Conservation (phyloP, 2,113 vertebrate genomes). For the Eptesicus fuscus region DNA sequence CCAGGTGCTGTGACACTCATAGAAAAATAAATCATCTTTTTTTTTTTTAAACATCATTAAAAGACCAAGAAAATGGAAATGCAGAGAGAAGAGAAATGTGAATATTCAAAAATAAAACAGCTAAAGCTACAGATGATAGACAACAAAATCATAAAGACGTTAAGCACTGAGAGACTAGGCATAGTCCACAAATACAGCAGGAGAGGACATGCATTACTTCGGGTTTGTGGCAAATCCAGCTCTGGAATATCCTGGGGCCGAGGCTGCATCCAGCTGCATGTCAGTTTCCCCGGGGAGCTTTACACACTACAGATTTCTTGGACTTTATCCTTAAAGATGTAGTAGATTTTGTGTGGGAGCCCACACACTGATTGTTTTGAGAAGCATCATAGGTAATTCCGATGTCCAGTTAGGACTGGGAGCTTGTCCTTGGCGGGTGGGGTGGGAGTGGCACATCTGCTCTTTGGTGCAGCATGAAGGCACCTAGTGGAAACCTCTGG, state of each 20-base stretch:
- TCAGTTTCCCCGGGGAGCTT: not conserved
- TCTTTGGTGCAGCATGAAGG: not conserved
- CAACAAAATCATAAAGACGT: not conserved
- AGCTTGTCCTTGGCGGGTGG: not conserved
- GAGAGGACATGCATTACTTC: not conserved
- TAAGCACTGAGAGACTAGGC: not conserved
- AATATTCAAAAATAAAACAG: conserved; percentile 5
- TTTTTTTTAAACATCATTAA: not conserved
- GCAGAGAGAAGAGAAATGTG: not conserved
- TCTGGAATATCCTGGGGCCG: not conserved
- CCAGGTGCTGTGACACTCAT: not conserved
- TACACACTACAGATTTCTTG: not conserved
- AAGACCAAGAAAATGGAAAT: not conserved
- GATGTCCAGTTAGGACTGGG: not conserved
- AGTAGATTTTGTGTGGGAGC: not conserved
- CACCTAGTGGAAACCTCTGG: not conserved
- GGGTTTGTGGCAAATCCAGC: not conserved
- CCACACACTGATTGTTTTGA: not conserved
- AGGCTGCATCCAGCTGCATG: not conserved
- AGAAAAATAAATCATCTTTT: not conserved
- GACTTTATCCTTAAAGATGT: not conserved
- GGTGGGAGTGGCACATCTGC: not conserved
- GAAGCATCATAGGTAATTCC: not conserved
- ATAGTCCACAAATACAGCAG: not conserved
- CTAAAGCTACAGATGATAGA: not conserved